phyloP scores from a whole-genome alignment of 2,888 invertebrate genomes.

The Periphyllus acericola region DNA sequence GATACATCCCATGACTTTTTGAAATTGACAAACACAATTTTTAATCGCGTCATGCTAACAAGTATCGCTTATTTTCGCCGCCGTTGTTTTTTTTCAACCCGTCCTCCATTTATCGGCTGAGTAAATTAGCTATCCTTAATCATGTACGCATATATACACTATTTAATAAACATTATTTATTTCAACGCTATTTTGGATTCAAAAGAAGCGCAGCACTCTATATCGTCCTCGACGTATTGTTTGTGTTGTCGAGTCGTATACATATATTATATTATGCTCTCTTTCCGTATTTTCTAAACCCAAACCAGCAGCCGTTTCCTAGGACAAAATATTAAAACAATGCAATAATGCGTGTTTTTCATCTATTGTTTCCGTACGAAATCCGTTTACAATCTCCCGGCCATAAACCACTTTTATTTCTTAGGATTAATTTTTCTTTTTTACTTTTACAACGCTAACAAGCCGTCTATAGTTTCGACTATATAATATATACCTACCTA shows the following conservation, averaged over 20 bases:
- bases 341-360: neutral
- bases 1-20: neutral
- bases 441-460: neutral
- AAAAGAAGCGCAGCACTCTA: neutral
- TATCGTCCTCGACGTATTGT: neutral
- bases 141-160: neutral
- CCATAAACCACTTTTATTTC: neutral
- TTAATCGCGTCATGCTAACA: conserved; percentile 16
- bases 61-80: neutral
- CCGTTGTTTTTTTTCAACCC: neutral
- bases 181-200: neutral
- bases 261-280: neutral
- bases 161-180: neutral
- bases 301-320: neutral
- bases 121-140: neutral
- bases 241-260: neutral
- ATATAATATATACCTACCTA: no score
- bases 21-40: conserved; percentile 5
- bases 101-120: neutral
- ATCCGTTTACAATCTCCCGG: neutral
- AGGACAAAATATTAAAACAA: neutral
- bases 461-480: neutral
- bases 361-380: neutral
- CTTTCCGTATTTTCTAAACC: neutral
- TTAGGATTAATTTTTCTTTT: neutral